Evolutionary conservation across 2,888 invertebrate species (phyloP).

Genomic region (Timema podura): DNA sequence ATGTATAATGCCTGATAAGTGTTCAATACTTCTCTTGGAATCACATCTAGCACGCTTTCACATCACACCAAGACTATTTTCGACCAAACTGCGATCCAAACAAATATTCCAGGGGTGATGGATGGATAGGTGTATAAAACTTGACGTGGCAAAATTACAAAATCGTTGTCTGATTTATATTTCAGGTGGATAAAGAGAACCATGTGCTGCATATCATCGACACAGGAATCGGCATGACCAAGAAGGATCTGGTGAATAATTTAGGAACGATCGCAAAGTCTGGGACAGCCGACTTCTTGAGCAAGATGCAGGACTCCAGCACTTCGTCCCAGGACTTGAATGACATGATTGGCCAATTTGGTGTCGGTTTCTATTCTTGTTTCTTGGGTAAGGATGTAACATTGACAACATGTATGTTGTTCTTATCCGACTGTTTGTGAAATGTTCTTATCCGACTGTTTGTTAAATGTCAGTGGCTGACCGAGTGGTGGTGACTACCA

Average conservation of each 20-base stretch:
- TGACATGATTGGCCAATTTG: slow-evolving; percentile 96
- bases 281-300: slow-evolving; percentile 92
- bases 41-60: too few relatives aligned
- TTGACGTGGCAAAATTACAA: too few relatives aligned
- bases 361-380: slow-evolving; percentile 98
- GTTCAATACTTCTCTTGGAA: too few relatives aligned
- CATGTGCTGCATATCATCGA: slow-evolving; percentile 89
- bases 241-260: slow-evolving; percentile 87
- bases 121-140: too few relatives aligned
- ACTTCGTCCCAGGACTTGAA: slow-evolving; percentile 15
- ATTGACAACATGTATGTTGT: background rate
- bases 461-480: slow-evolving; percentile 62
- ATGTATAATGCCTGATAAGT: too few relatives aligned
- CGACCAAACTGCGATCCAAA: too few relatives aligned
- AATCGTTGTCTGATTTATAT: background rate
- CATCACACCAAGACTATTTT: too few relatives aligned
- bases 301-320: slow-evolving; percentile 72
- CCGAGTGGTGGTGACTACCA: slow-evolving; percentile 90
- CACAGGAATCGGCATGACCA: slow-evolving; percentile 97
- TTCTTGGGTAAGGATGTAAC: slow-evolving; percentile 58
- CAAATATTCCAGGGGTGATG: too few relatives aligned
- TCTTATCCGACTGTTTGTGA: too few relatives aligned
- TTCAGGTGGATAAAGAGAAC: slow-evolving; percentile 24
- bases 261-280: slow-evolving; percentile 98
- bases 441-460: background rate